phyloP scores from a whole-genome alignment of 2,113 vertebrate species.

The Tragulus kanchil region DNA sequence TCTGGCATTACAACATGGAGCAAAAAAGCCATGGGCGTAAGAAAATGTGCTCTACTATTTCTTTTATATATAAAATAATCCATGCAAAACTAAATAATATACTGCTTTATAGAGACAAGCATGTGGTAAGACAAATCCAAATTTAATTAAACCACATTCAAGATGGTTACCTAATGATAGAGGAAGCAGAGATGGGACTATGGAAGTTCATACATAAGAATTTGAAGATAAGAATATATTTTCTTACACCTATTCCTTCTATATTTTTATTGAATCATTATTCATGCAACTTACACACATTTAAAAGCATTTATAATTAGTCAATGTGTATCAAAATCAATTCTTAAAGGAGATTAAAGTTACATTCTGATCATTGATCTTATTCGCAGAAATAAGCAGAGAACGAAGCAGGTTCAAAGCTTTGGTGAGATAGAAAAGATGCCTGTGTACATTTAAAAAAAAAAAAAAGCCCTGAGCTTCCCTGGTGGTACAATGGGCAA shows the following conservation, averaged over 20 bases:
- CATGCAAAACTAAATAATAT: not conserved
- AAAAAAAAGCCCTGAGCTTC: too few relatives aligned
- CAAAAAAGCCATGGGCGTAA: not conserved
- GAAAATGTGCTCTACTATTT: not conserved
- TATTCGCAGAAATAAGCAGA: not conserved
- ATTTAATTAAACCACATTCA: not conserved
- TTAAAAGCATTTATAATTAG: not conserved
- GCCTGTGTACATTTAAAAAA: fast-evolving
- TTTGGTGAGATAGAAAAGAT: not conserved
- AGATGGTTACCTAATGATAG: not conserved
- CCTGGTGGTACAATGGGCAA: too few relatives aligned
- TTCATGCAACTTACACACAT: not conserved
- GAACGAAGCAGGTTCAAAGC: not conserved
- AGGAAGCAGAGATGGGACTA: not conserved
- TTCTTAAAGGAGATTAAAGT: not conserved
- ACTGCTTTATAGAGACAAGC: not conserved
- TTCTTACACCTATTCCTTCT: not conserved
- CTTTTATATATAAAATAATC: not conserved
- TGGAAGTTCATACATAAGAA: not conserved
- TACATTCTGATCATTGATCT: not conserved
- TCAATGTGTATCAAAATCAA: not conserved
- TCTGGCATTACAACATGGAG: not conserved
- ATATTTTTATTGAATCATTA: not conserved
- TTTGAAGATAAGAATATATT: not conserved
- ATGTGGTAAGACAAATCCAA: not conserved